Conservation (phyloP, 2,797 vertebrate genomes). For the Gadopsis marmoratus region DNA sequence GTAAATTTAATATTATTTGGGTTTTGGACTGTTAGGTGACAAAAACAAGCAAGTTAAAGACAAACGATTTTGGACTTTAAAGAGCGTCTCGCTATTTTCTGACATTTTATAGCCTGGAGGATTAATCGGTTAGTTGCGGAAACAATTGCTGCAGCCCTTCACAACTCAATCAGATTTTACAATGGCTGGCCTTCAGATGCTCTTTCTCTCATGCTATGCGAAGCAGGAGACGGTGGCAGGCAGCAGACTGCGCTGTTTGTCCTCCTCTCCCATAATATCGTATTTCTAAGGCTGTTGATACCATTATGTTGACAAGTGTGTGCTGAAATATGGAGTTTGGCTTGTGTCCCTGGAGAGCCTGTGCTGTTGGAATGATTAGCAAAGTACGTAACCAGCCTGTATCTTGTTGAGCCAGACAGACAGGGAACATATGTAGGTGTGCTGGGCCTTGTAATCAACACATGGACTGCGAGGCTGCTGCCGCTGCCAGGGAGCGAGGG, state of each 20-base stretch:
- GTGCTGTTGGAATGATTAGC: constrained; percentile 76
- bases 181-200: background rate
- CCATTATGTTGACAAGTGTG: constrained; percentile 54
- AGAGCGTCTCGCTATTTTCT: background rate
- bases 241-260: constrained; percentile 33
- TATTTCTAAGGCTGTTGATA: constrained; percentile 54
- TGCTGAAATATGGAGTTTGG: constrained; percentile 63
- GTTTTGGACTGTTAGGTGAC: background rate
- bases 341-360: constrained; percentile 63
- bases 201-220: background rate
- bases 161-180: background rate
- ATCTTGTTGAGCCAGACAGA: constrained; percentile 68
- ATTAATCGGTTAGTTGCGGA: background rate
- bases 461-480: constrained; percentile 55
- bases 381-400: constrained; percentile 67
- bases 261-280: constrained; percentile 42
- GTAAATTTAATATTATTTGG: no score
- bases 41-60: background rate
- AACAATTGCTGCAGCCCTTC: background rate
- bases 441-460: constrained; percentile 73
- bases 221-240: constrained; percentile 9
- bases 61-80: background rate
- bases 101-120: background rate
- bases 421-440: constrained; percentile 77
- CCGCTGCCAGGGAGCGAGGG: constrained; percentile 43